These are phyloP conservation scores for Progne subis DNA, from an alignment of 2,113 vertebrate species.

Conservation along the genomic window DNA sequence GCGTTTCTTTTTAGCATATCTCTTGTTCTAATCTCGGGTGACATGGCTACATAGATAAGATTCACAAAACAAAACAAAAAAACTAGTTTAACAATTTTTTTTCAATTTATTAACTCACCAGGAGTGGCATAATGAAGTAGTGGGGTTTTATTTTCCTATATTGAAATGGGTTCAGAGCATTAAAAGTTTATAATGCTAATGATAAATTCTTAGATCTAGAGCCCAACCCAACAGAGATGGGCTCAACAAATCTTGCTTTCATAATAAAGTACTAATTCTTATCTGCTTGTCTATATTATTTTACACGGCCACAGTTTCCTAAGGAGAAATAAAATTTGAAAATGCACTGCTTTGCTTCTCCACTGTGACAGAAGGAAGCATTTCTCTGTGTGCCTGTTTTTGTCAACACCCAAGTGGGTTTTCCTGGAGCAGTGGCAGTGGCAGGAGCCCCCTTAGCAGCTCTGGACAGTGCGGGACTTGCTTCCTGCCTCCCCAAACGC, in stretches of 20 bases:
- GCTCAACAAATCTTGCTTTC: not conserved
- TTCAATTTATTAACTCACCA: conserved; percentile 59
- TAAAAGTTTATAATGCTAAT: conserved; percentile 48
- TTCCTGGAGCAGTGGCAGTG: not conserved
- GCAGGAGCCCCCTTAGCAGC: not conserved
- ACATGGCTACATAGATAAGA: conserved; percentile 74
- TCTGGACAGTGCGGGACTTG: not conserved
- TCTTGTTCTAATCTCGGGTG: conserved; percentile 81
- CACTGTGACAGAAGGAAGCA: not conserved
- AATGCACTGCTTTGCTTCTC: not conserved
- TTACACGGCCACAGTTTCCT: not conserved
- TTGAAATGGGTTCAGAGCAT: not conserved
- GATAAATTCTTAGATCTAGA: conserved; percentile 19
- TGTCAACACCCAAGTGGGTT: not conserved
- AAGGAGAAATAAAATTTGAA: not conserved
- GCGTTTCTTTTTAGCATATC: conserved; percentile 84
- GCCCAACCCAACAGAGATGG: not conserved
- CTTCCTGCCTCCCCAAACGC: not conserved
- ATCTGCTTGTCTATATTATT: not conserved
- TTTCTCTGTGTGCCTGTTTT: not conserved
- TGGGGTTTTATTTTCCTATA: not conserved
- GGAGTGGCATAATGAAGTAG: conserved; percentile 25
- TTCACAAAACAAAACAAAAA: conserved; percentile 69
- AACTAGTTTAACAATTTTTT: conserved; percentile 65
- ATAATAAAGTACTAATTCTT: not conserved